These are phyloP conservation scores for Scomber scombrus DNA, from an alignment of 2,113 vertebrate species.

Conservation along the genomic window DNA sequence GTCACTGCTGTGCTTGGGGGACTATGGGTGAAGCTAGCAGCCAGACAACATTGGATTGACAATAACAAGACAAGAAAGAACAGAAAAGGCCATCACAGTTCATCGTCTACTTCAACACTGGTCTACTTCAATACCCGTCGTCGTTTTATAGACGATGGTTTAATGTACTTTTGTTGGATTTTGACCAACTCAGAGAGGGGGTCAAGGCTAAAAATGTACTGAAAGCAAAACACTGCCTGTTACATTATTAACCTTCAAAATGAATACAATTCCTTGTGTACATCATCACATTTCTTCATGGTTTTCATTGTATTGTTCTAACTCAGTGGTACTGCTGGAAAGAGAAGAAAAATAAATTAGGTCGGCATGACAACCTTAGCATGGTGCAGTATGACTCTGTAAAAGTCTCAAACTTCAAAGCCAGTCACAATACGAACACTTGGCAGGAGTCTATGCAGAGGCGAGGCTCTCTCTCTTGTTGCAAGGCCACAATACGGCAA, in stretches of 20 bases:
- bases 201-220: background rate
- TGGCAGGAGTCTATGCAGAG: background rate
- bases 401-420: conserved; percentile 8
- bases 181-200: background rate
- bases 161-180: background rate
- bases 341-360: background rate
- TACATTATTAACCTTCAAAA: background rate
- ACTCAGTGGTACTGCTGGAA: background rate
- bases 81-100: background rate
- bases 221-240: background rate
- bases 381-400: too few relatives aligned
- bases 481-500: too few relatives aligned
- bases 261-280: background rate
- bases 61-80: background rate
- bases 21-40: too few relatives aligned
- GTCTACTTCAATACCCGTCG: too few relatives aligned
- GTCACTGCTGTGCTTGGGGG: background rate
- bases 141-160: background rate
- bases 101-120: background rate
- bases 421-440: background rate
- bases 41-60: background rate
- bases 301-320: background rate
- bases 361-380: too few relatives aligned
- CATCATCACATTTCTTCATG: background rate
- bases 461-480: background rate